Conservation (phyloP, 2,888 invertebrate genomes). For the Mythimna lalbum region DNA sequence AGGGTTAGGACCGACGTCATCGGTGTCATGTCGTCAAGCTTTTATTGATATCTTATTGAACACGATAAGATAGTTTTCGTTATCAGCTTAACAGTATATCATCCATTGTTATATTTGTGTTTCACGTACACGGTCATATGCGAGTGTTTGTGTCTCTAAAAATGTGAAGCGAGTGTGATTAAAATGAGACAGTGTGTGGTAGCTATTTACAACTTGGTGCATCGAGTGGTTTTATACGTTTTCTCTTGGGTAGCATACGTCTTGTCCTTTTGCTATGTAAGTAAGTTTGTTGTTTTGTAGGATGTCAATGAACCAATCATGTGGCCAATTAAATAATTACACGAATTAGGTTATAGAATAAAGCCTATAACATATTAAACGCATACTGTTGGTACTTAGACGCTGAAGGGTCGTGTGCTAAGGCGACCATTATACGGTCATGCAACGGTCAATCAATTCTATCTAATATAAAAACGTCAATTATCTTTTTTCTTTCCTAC, state of each 20-base stretch:
- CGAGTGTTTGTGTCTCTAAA: slow-evolving; percentile 57
- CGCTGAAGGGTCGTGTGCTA: neutral
- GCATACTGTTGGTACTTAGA: neutral
- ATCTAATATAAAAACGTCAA: too few relatives aligned
- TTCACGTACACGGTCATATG: slow-evolving; percentile 67
- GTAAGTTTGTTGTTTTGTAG: slow-evolving; percentile 54
- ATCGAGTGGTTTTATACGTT: slow-evolving; percentile 71
- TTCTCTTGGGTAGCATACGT: slow-evolving; percentile 67
- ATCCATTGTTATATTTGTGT: slow-evolving; percentile 74
- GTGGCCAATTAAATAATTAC: neutral
- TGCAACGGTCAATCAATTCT: too few relatives aligned
- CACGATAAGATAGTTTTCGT: slow-evolving; percentile 83
- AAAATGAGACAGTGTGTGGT: slow-evolving; percentile 76
- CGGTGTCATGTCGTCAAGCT: slow-evolving; percentile 61
- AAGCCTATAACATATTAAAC: neutral
- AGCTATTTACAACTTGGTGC: slow-evolving; percentile 69
- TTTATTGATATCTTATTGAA: slow-evolving; percentile 84
- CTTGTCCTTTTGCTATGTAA: slow-evolving; percentile 78
- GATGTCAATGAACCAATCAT: slow-evolving; percentile 28
- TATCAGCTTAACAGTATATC: slow-evolving; percentile 71
- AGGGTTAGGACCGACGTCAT: slow-evolving; percentile 71
- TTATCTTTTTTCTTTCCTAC: neutral
- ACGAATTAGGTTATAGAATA: slow-evolving; percentile 33
- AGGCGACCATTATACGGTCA: too few relatives aligned
- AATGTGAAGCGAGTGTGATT: slow-evolving; percentile 65